Conservation (phyloP, 2,797 vertebrate genomes). For the Limosa lapponica region DNA sequence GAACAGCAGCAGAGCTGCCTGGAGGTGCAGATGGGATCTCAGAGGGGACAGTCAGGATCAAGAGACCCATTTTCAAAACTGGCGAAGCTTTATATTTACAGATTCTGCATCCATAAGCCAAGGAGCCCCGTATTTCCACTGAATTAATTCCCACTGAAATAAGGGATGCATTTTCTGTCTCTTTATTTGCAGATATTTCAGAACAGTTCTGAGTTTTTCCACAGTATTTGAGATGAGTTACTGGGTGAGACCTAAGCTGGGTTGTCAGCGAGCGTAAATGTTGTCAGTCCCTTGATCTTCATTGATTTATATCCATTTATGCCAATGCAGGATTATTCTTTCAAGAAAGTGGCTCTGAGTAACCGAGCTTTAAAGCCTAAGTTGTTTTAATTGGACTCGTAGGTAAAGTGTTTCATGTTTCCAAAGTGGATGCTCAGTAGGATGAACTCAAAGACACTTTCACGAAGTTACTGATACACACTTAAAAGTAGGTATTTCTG, state of each 20-base stretch:
- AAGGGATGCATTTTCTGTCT: neutral
- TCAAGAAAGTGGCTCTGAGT: neutral
- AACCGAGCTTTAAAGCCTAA: neutral
- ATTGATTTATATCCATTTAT: constrained; percentile 6
- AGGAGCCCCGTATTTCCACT: neutral
- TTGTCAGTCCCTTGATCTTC: neutral
- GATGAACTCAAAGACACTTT: neutral
- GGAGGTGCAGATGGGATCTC: neutral
- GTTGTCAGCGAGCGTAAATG: neutral
- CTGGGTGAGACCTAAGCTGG: neutral
- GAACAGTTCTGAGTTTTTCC: neutral
- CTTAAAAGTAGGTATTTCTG: neutral
- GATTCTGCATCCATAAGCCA: neutral
- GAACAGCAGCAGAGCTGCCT: neutral
- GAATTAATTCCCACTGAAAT: neutral
- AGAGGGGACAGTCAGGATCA: neutral
- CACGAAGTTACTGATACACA: neutral
- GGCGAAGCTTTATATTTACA: neutral
- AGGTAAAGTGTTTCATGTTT: neutral
- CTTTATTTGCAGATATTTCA: neutral
- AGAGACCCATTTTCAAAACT: neutral
- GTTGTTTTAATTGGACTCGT: constrained; percentile 16
- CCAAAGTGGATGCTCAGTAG: neutral
- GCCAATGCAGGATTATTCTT: neutral
- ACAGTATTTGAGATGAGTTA: neutral